Percentiles rank a stretch among this genome's conserved stretches.
phyloP scores from a whole-genome alignment of 2,113 vertebrate genomes.

The Lagopus leucura region DNA sequence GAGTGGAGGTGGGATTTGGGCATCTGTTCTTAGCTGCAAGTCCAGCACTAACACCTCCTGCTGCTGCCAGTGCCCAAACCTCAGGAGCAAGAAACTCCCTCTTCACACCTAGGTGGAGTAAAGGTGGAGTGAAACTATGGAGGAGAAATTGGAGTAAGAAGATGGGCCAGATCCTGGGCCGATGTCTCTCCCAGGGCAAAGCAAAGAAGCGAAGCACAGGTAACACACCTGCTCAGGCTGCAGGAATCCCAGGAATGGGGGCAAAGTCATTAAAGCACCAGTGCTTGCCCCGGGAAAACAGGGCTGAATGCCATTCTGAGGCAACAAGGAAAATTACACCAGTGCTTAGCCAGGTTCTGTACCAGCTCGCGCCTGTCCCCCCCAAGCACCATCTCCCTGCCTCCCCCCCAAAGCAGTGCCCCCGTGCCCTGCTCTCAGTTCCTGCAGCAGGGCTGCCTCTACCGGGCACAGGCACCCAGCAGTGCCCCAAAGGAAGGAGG shows the following conservation, averaged over 20 bases:
- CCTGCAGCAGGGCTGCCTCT: background rate
- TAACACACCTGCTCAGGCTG: background rate
- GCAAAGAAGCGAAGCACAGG: background rate
- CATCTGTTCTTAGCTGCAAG: background rate
- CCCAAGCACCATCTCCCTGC: background rate
- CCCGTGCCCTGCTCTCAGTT: background rate
- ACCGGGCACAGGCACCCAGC: background rate
- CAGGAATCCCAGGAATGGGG: slow-evolving; percentile 41
- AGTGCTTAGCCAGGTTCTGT: background rate
- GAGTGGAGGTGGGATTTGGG: background rate
- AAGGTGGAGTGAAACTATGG: background rate
- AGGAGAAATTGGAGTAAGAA: background rate
- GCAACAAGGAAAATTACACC: background rate
- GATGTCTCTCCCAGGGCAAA: background rate
- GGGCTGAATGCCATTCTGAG: background rate
- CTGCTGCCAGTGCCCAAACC: background rate
- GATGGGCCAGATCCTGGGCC: background rate
- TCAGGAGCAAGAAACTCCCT: background rate
- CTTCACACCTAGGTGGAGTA: background rate
- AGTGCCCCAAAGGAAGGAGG: background rate
- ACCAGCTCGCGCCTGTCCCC: background rate
- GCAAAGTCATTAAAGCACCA: slow-evolving; percentile 7
- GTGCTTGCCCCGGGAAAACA: background rate
- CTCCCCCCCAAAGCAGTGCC: background rate
- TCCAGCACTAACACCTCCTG: background rate